Evolutionary conservation across 2,888 invertebrate genomes (phyloP).

Genomic region (Ommatoiulus sabulosus): DNA sequence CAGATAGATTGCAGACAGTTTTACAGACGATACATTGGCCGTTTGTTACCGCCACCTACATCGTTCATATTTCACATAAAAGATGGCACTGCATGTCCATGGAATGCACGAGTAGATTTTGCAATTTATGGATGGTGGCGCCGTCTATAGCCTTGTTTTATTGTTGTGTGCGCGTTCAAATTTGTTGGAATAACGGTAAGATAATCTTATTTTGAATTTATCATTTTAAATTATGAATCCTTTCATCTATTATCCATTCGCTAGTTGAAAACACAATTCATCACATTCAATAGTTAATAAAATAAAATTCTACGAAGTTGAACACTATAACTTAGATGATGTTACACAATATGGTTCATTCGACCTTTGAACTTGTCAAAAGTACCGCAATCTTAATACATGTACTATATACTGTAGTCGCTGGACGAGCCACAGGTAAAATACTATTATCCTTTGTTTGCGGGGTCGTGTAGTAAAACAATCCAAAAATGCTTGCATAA

Average conservation of each 20-base stretch:
- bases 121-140: background rate
- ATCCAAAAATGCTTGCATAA: too few species aligned
- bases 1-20: background rate
- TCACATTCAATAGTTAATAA: background rate
- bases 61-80: background rate
- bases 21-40: background rate
- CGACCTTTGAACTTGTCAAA: constrained; percentile 24
- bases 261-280: background rate
- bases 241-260: background rate
- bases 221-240: background rate
- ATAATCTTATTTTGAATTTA: background rate
- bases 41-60: background rate
- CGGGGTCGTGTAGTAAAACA: too few species aligned
- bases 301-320: background rate
- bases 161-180: constrained; percentile 6
- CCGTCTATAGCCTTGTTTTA: background rate
- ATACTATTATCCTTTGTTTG: too few species aligned
- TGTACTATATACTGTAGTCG: too few species aligned
- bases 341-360: background rate
- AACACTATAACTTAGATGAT: background rate
- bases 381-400: background rate
- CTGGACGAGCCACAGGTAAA: too few species aligned
- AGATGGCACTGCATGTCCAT: background rate
- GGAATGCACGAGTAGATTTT: background rate
- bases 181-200: background rate